Evolutionary conservation across 1,140 invertebrate species (phyloP), one percentile per base, ranked within the genome.

Genomic region (Mya arenaria): DNA sequence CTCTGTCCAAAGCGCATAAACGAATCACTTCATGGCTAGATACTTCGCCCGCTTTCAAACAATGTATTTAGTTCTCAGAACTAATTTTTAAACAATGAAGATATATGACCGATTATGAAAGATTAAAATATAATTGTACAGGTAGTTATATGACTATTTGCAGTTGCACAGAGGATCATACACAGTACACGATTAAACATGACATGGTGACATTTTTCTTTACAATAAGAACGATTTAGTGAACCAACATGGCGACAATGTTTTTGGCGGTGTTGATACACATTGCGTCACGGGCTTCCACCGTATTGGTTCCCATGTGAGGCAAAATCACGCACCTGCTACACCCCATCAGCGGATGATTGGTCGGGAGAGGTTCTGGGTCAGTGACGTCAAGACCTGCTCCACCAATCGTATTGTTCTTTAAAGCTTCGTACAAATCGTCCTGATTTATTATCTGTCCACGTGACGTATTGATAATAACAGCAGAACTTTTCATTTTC

Each of bases 401-500:
- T 34, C 66, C 85, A 58, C 37, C 62, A 66, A 87, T 86, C 15
- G 41, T 34, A 19, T 74, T 82, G 34, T 39, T 52, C n/a, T 58
- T 37, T 19, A 87, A 41, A 13, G 86, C 86, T 78, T 95, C 74
- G 28, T 82, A 84, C 19, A 90, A 68, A 62, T 88, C 86, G n/a
- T 85, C 68, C 58, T 88, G 84, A 36, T 90, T 84, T 1, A 90
- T 84, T 13, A 90, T 68, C 0, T 25, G 77, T 13, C 91, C 91
- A 15, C 89, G 82, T 19, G 85, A 85, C 1, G 87, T 83, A 58
- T 90, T 90, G 1, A 90, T 78, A 55, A 90, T 81, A 13, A 90
- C 82, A 10, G 87, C 66, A 97, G 78, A 84, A n/a, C 72, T 75
- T 52, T 91, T 91, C 90, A 91, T 91, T 63, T 89, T 88, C 8